Evolutionary conservation across 2,797 vertebrate species (phyloP), one percentile per base, ranked within the genome.

Genomic region (Alosa sapidissima): DNA sequence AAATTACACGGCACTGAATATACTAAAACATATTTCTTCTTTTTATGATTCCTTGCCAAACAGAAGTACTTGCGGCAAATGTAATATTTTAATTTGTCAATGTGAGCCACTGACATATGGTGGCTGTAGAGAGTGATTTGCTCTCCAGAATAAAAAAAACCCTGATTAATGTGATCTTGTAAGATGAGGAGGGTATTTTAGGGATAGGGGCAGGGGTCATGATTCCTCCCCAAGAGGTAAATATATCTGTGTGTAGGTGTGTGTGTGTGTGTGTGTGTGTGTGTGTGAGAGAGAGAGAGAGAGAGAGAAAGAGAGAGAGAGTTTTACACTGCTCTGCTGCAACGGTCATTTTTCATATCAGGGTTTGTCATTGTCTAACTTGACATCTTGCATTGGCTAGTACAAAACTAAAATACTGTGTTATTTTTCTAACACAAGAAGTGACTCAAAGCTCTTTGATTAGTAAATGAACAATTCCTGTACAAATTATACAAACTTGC

Each of bases 281-380:
- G 45, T 47, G 19, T 49, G 14, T 81, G 3, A 51, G 49, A 51
- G 49, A 51, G 49, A 28, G 41, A 41, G 41, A 41, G 41, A 41
- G 41, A 41, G 41, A 41, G 41, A 41, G 41, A 41, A 4, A 41
- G 41, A 4, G 41, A 4, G 41, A 4, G 41, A 41, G 41, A 41
- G 41, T 41, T 41, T 41, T 41, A 41, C 28, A 28, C 28, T 28
- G 28, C 28, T 28, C 28, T 28, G 28, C 28, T 28, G 1, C 28
- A 0, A 28, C 28, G 28, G 28, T 51, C 49, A 51, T 51, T 51
- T 11, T 87, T 6, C 52, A 21, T 83, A 8, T 47, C 54, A 89
- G 89, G 72, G 85, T 89, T 41, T 86, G 85, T 51, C 72, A 10
- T 11, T 51, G 54, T 58, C 6, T 58, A 58, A 58, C 54, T 58